Percentiles rank a stretch among this genome's conserved stretches.
These are phyloP conservation scores for Zaprionus lachaisei DNA, from an alignment of 1,140 invertebrate genomes.

Conservation along the genomic window DNA sequence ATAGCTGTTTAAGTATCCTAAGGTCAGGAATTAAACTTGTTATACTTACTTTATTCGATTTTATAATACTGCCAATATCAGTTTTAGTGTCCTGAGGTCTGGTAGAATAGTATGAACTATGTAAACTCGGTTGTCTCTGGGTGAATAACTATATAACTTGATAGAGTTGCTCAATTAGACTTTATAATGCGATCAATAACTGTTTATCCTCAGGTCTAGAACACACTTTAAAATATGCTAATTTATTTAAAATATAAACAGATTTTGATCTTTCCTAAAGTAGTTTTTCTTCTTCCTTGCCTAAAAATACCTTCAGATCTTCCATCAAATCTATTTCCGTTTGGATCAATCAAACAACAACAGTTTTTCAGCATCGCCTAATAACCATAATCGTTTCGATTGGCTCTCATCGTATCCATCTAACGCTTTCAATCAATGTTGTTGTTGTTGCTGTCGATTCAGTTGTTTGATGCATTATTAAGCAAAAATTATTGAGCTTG, in stretches of 20 bases:
- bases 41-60: no score
- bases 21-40: no score
- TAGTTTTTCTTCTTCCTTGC: not conserved
- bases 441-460: constrained; percentile 24
- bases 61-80: not conserved
- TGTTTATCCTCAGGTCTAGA: not conserved
- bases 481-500: constrained; percentile 63
- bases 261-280: not conserved
- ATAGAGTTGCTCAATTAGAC: no score
- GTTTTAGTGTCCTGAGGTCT: no score
- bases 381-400: constrained; percentile 44
- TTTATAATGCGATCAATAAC: no score
- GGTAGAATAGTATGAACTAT: no score
- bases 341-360: not conserved
- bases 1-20: not conserved
- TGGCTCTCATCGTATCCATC: constrained; percentile 32
- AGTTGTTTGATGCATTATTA: constrained; percentile 53
- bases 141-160: no score
- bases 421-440: constrained; percentile 38
- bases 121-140: no score
- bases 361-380: constrained; percentile 19
- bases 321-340: not conserved
- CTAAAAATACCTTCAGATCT: not conserved
- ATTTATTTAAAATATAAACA: not conserved
- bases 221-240: not conserved